Evolutionary conservation across 2,113 vertebrate genomes (phyloP), one percentile per base, ranked within the genome.

Genomic region (Etheostoma spectabile): DNA sequence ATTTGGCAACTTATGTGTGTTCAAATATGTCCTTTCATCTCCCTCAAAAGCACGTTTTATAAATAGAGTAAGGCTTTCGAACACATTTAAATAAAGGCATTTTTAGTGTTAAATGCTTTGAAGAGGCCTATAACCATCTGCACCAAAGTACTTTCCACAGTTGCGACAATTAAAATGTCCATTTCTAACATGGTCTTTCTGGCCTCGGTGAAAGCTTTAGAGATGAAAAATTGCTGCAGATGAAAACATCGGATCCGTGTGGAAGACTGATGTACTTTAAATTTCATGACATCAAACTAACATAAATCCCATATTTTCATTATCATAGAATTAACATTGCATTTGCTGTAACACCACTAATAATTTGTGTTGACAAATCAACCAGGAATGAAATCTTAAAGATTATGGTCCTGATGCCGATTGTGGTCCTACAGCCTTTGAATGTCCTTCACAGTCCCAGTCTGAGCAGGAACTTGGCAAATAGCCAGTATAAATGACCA

Each of bases 61-160:
- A 19, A 75, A 74, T 74, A 59, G 1, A 78, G 56, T 86, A 92
- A 90, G 91, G 90, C 88, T 80, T 71, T 86, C 30, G 4, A 83
- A 91, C 60, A 79, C 73, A 63, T 52, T 24, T n/a, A 19, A 14
- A 14, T 38, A 82, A 88, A 88, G 86, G 85, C 80, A 63, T 85
- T 89, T 83, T 72, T 56, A 66, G 35, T 45, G 62, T 76, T 77
- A 70, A 74, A 80, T 80, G 70, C 68, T 74, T 56, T 70, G 3
- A 76, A 73, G 63, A 59, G 55, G 74, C 18, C 51, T 33, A 13
- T 76, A 74, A 48, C 35, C 60, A 27, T 35, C 30, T 48, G 63
- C 60, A 59, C 35, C 5, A 49, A 24, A 57, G 11, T 2, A 18
- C 22, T 14, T n/a, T 57, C 35, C 38, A 22, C 59, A 66, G 59